These are phyloP conservation scores for Gisinianus flammeolus DNA, from an alignment of 2,888 invertebrate genomes.

Conservation along the genomic window DNA sequence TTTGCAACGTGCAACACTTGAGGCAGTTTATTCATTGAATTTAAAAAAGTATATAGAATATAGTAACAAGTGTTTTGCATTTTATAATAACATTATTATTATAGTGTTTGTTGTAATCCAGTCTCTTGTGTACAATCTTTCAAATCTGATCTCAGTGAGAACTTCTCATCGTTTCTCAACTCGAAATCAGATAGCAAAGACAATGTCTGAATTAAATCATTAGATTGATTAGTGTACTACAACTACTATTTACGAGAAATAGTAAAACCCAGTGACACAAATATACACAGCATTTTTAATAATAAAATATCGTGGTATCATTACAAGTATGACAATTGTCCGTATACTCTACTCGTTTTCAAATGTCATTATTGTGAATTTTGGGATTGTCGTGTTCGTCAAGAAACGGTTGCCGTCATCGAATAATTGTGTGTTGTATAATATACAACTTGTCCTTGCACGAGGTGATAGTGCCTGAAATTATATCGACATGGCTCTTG, in stretches of 20 bases:
- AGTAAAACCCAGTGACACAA: too few species aligned
- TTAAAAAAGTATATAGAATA: not conserved
- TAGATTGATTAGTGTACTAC: not conserved
- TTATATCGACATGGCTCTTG: conserved; percentile 25
- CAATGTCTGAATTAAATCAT: not conserved
- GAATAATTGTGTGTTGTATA: not conserved
- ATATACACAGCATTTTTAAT: not conserved
- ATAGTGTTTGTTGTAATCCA: too few species aligned
- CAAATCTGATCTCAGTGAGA: too few species aligned
- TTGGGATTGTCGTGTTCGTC: not conserved
- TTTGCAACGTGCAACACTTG: not conserved
- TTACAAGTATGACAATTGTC: not conserved
- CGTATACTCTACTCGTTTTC: not conserved
- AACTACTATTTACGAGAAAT: too few species aligned
- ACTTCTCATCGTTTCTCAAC: not conserved
- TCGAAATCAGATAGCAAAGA: not conserved
- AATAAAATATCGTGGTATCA: not conserved
- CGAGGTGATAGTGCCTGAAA: too few species aligned
- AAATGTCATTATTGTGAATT: not conserved
- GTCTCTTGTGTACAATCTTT: too few species aligned
- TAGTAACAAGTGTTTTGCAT: not conserved
- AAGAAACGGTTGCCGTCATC: not conserved
- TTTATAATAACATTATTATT: not conserved
- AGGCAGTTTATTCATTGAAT: not conserved
- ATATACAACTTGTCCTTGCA: not conserved